Percentiles rank a stretch among this genome's conserved stretches.
These are phyloP conservation scores for Plecotus auritus DNA, from an alignment of 2,113 vertebrate genomes.

Conservation along the genomic window DNA sequence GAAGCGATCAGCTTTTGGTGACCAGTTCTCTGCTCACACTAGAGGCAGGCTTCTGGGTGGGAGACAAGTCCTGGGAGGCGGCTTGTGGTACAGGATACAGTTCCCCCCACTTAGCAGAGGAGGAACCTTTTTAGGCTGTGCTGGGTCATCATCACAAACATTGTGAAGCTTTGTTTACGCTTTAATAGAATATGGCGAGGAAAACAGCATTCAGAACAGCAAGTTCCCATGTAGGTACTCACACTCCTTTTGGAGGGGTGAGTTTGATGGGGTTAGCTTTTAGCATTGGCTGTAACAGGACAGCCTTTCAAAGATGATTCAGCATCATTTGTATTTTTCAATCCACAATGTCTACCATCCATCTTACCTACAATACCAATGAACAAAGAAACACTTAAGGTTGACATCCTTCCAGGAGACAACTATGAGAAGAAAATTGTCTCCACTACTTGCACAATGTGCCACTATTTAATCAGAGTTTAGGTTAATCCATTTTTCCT, in stretches of 20 bases:
- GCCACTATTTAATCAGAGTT: constrained; percentile 8
- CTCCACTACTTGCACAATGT: not conserved
- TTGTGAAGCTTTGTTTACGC: not conserved
- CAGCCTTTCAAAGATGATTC: not conserved
- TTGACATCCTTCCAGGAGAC: not conserved
- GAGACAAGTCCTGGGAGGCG: not conserved
- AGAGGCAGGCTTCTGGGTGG: not conserved
- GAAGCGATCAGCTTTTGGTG: not conserved
- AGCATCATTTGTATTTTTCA: not conserved
- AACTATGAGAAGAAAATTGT: not conserved
- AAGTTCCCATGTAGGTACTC: not conserved
- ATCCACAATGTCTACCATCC: not conserved
- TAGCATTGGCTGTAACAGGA: not conserved
- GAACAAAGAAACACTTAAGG: not conserved
- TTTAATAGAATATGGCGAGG: not conserved
- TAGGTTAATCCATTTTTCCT: constrained; percentile 21
- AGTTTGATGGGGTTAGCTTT: not conserved
- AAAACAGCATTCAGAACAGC: not conserved
- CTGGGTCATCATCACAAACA: not conserved
- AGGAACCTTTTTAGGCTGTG: not conserved
- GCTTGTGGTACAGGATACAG: not conserved
- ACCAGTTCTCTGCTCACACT: not conserved
- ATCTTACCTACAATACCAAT: not conserved
- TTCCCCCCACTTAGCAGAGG: not conserved
- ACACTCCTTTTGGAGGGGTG: not conserved